Conservation (phyloP, 2,797 vertebrate species). For the Myotis vivesi region DNA sequence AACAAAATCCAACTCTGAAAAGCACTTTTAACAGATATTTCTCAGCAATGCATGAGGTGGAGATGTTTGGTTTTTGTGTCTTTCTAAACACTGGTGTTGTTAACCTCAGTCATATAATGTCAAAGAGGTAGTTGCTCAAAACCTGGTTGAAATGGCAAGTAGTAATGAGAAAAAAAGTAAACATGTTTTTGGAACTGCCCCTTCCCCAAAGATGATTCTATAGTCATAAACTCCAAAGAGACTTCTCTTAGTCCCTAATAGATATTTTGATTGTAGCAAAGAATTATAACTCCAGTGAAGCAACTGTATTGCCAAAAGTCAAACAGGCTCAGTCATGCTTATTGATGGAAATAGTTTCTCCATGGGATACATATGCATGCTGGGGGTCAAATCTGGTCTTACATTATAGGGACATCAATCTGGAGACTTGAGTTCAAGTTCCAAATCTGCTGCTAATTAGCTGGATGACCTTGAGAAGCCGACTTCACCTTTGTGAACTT, state of each 20-base stretch:
- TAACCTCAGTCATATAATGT: not conserved
- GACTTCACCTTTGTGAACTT: not conserved
- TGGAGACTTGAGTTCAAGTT: constrained; percentile 3
- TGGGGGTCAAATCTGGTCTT: not conserved
- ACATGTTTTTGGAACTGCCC: not conserved
- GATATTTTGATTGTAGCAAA: not conserved
- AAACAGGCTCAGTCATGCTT: not conserved
- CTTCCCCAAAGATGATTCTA: not conserved
- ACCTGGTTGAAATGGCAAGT: not conserved
- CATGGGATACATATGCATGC: not conserved
- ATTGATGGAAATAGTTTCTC: not conserved
- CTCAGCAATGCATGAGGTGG: not conserved
- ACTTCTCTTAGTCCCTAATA: not conserved
- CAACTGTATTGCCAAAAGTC: not conserved
- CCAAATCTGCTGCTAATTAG: not conserved
- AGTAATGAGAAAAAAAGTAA: not conserved
- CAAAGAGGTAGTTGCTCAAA: not conserved
- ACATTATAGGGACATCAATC: not conserved
- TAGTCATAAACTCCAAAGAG: constrained; percentile 25
- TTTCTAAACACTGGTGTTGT: not conserved
- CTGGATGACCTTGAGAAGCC: constrained; percentile 37
- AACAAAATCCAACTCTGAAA: not conserved
- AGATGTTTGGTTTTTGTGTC: not conserved
- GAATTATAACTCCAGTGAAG: constrained; percentile 38
- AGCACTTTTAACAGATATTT: not conserved